Evolutionary conservation across 2,113 vertebrate genomes (phyloP).

Genomic region (Chamaea fasciata): DNA sequence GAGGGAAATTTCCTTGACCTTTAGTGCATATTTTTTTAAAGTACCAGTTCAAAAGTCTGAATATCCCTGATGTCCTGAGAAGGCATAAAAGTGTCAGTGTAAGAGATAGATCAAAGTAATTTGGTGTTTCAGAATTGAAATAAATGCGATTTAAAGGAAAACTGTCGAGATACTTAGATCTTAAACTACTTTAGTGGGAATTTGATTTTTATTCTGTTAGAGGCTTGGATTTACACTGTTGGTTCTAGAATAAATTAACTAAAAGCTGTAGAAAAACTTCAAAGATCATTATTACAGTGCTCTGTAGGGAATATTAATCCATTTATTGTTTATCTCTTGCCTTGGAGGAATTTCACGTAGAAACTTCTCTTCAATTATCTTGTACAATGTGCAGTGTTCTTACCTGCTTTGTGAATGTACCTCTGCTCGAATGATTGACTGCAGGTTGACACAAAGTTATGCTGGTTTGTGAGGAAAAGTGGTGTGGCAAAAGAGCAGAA

Average conservation of each 20-base stretch:
- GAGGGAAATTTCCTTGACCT: not conserved
- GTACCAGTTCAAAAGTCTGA: not conserved
- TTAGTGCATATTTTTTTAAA: not conserved
- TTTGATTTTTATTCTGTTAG: not conserved
- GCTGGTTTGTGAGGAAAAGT: not conserved
- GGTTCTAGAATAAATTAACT: not conserved
- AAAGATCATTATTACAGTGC: not conserved
- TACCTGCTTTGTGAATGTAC: not conserved
- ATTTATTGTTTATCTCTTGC: not conserved
- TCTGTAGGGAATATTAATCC: not conserved
- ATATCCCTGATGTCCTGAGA: not conserved
- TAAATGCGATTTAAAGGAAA: slow-evolving; percentile 19
- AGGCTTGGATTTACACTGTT: not conserved
- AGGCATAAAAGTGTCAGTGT: not conserved
- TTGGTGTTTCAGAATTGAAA: not conserved
- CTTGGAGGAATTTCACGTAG: not conserved
- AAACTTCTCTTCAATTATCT: not conserved
- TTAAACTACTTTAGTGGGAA: not conserved
- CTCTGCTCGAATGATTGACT: not conserved
- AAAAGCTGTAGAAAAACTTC: not conserved
- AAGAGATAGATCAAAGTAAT: slow-evolving; percentile 1
- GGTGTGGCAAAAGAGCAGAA: not conserved
- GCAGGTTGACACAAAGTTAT: not conserved
- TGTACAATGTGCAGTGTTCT: not conserved
- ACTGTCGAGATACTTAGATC: not conserved